phyloP scores from a whole-genome alignment of 2,113 vertebrate genomes.

The Osmerus eperlanus region DNA sequence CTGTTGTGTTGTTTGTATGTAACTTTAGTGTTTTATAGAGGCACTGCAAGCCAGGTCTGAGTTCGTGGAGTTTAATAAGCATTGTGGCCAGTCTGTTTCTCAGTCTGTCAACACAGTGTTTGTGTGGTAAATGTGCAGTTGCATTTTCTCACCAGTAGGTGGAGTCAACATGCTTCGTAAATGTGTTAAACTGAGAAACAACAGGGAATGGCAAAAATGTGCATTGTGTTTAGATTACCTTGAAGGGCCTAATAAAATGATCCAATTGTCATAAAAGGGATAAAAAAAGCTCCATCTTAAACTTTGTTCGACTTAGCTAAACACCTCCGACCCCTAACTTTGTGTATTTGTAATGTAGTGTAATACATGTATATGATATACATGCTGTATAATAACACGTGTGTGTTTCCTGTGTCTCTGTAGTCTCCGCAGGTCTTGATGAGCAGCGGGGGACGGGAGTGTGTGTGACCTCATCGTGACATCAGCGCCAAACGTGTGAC shows the following conservation, averaged over 20 bases:
- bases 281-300: neutral
- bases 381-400: neutral
- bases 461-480: constrained; percentile 54
- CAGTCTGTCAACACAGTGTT: constrained; percentile 3
- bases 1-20: too few species aligned
- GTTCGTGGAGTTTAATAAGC: neutral
- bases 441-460: constrained; percentile 74
- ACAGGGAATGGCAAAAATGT: neutral
- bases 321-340: neutral
- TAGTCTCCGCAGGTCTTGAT: constrained; percentile 64
- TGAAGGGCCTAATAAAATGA: too few species aligned
- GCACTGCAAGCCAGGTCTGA: neutral
- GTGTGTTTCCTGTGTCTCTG: neutral
- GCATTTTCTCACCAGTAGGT: constrained; percentile 22
- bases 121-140: constrained; percentile 1
- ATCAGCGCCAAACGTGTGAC: neutral
- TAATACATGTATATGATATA: neutral
- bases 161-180: constrained; percentile 13
- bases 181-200: neutral
- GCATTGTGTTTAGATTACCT: too few species aligned
- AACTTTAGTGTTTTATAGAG: constrained; percentile 3
- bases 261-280: too few species aligned
- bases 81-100: neutral
- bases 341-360: too few species aligned
- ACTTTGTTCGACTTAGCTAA: neutral